Evolutionary conservation across 2,113 vertebrate species (phyloP).

Genomic region (Euleptes europaea): DNA sequence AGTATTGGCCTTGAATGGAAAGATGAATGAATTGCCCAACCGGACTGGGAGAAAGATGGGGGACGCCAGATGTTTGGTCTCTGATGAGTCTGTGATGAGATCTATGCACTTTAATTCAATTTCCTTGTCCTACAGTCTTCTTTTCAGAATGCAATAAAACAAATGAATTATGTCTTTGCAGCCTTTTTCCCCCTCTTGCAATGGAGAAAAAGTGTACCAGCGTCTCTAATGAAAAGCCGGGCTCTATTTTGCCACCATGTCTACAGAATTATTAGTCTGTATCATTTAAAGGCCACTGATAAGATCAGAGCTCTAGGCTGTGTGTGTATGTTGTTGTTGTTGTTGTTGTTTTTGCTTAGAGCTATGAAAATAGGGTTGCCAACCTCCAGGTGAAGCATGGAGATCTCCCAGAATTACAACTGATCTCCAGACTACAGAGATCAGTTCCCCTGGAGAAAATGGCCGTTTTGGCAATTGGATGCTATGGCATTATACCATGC

Average conservation of each 20-base stretch:
- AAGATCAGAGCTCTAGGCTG: background rate
- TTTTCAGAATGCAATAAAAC: conserved; percentile 49
- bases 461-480: too few species aligned
- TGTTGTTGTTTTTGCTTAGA: conserved; percentile 5
- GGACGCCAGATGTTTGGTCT: conserved; percentile 31
- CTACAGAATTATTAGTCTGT: background rate
- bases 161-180: conserved; percentile 43
- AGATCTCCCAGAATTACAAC: too few species aligned
- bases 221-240: conserved; percentile 46
- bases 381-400: too few species aligned
- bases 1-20: too few species aligned
- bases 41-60: background rate
- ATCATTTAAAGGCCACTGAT: background rate
- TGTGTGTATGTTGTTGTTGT: too few species aligned
- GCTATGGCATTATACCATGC: too few species aligned
- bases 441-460: too few species aligned
- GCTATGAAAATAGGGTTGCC: conserved; percentile 22
- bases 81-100: conserved; percentile 25
- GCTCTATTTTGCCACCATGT: background rate
- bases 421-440: too few species aligned
- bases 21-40: background rate
- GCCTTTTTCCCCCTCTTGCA: conserved; percentile 31
- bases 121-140: conserved; percentile 20
- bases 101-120: conserved; percentile 6
- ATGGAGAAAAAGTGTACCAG: conserved; percentile 44